phyloP scores from a whole-genome alignment of 2,113 vertebrate genomes.

The Mellivora capensis region DNA sequence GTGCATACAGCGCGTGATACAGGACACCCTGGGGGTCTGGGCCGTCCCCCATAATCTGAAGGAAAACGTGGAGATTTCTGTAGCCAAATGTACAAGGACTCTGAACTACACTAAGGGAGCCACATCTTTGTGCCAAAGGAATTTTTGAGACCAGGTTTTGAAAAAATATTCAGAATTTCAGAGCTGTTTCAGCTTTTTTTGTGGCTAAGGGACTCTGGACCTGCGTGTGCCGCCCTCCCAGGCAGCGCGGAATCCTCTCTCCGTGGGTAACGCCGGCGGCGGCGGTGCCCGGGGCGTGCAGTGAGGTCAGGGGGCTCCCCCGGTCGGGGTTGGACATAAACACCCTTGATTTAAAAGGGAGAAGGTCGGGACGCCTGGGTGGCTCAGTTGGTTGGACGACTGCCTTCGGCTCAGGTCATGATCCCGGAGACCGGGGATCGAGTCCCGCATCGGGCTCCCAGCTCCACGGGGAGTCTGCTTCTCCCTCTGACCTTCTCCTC shows the following conservation, averaged over 20 bases:
- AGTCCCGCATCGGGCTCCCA: no score
- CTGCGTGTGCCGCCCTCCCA: no score
- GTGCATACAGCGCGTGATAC: neutral
- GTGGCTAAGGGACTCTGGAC: neutral
- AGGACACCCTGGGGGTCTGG: neutral
- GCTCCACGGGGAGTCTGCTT: no score
- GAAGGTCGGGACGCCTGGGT: no score
- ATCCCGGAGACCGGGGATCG: no score
- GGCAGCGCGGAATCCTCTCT: neutral
- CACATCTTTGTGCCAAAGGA: neutral
- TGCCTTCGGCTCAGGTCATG: no score
- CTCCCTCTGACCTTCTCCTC: no score
- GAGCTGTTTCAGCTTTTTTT: neutral
- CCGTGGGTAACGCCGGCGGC: neutral
- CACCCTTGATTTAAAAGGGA: neutral
- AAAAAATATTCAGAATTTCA: neutral
- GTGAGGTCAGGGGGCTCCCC: neutral
- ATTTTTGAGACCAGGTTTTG: neutral
- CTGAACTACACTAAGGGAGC: neutral
- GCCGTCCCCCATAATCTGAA: neutral
- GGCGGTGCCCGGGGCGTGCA: accelerated
- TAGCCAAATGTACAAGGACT: neutral
- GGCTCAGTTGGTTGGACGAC: no score
- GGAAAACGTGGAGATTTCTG: neutral
- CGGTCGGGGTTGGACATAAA: neutral